Percentiles rank a stretch among this genome's conserved stretches.
Evolutionary conservation across 2,113 vertebrate species (phyloP).

Genomic region (Anser brachyrhynchus): DNA sequence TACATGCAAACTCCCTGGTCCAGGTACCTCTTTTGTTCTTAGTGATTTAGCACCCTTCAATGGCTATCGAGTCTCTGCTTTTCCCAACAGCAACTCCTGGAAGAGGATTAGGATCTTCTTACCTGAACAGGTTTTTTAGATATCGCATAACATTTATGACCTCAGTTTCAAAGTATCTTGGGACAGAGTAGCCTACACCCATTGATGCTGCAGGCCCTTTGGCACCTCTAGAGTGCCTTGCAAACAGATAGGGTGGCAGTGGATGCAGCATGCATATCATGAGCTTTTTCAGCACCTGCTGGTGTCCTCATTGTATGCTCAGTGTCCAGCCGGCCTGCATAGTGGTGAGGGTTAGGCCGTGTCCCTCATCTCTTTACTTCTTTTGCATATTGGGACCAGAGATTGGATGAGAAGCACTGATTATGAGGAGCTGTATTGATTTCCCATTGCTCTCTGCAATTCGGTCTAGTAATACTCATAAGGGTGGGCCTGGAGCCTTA

Average conservation of each 20-base stretch:
- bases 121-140: neutral
- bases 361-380: neutral
- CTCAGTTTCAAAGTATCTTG: neutral
- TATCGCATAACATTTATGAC: neutral
- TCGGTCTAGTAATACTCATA: neutral
- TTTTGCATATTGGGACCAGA: accelerated
- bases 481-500: neutral
- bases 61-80: neutral
- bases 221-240: neutral
- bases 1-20: neutral
- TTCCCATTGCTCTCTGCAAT: neutral
- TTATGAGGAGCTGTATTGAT: neutral
- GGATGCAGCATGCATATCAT: accelerated
- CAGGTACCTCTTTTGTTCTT: neutral
- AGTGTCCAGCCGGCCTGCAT: too few relatives aligned
- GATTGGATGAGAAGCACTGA: neutral
- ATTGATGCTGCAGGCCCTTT: neutral
- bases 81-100: neutral
- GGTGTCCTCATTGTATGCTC: accelerated
- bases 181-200: neutral
- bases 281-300: accelerated
- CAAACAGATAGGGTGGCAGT: neutral
- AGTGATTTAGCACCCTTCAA: neutral
- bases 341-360: neutral
- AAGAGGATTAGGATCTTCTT: neutral